phyloP scores from a whole-genome alignment of 2,888 invertebrate species.

The Unio delphinus region DNA sequence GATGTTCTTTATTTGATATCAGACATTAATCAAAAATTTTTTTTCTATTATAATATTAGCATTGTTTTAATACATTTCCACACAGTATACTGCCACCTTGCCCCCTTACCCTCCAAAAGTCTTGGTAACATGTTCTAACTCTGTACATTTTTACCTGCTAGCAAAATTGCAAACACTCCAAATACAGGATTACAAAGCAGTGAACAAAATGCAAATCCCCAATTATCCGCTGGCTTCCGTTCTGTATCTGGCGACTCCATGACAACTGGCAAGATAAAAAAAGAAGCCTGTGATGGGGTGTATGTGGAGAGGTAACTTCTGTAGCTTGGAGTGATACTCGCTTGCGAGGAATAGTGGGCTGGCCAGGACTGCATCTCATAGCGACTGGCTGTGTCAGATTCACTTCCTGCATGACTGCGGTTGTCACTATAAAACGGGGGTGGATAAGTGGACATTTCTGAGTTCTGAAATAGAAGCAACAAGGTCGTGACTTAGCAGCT shows the following conservation, averaged over 20 bases:
- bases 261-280: constrained; percentile 60
- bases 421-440: constrained; percentile 23
- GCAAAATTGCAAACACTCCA: constrained; percentile 58
- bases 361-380: constrained; percentile 51
- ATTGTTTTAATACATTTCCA: too few relatives aligned
- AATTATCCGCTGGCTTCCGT: constrained; percentile 54
- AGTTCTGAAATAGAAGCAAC: too few relatives aligned
- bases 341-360: constrained; percentile 55
- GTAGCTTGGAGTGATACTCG: constrained; percentile 49
- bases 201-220: constrained; percentile 59
- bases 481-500: too few relatives aligned
- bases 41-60: too few relatives aligned
- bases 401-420: constrained; percentile 15
- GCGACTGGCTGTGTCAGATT: too few relatives aligned
- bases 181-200: constrained; percentile 61
- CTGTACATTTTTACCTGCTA: constrained; percentile 45
- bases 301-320: constrained; percentile 59
- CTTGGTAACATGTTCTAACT: too few relatives aligned
- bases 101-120: too few relatives aligned
- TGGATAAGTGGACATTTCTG: constrained; percentile 14
- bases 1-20: too few relatives aligned
- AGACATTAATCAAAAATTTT: too few relatives aligned
- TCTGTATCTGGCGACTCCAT: constrained; percentile 54
- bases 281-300: constrained; percentile 56
- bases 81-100: too few relatives aligned